phyloP scores from a whole-genome alignment of 2,113 vertebrate genomes.

The Hemiprocne comata region DNA sequence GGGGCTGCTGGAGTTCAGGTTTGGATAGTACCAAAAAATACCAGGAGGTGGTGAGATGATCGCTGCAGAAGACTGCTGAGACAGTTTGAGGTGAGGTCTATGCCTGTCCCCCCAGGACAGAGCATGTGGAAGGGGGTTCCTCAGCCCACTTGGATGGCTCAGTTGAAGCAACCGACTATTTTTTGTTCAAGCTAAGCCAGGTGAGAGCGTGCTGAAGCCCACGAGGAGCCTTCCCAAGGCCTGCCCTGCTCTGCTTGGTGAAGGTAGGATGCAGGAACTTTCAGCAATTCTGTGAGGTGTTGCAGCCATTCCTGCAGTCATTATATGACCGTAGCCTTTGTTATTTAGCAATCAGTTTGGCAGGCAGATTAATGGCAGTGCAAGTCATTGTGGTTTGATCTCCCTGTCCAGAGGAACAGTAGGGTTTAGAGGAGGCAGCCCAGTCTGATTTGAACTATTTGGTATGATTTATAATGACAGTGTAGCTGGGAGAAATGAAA shows the following conservation, averaged over 20 bases:
- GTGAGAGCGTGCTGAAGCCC: background rate
- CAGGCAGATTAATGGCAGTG: background rate
- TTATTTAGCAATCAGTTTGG: background rate
- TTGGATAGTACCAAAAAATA: background rate
- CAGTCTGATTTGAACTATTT: background rate
- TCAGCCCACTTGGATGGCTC: background rate
- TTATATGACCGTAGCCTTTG: background rate
- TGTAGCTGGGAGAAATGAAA: background rate
- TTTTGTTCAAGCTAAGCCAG: background rate
- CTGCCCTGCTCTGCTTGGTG: accelerated
- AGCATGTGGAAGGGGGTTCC: background rate
- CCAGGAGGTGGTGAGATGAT: background rate
- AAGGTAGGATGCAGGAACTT: background rate
- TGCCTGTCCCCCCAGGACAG: background rate
- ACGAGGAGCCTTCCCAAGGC: background rate
- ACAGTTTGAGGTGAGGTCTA: background rate
- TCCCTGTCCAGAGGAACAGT: background rate
- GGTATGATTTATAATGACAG: background rate
- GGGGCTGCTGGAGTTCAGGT: background rate
- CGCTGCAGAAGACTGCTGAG: background rate
- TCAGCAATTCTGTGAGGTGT: background rate
- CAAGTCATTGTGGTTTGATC: background rate
- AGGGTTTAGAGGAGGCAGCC: background rate
- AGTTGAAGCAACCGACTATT: accelerated
- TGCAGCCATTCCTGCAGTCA: background rate